phyloP scores from a whole-genome alignment of 2,113 vertebrate genomes.

The Anolis sagrei region DNA sequence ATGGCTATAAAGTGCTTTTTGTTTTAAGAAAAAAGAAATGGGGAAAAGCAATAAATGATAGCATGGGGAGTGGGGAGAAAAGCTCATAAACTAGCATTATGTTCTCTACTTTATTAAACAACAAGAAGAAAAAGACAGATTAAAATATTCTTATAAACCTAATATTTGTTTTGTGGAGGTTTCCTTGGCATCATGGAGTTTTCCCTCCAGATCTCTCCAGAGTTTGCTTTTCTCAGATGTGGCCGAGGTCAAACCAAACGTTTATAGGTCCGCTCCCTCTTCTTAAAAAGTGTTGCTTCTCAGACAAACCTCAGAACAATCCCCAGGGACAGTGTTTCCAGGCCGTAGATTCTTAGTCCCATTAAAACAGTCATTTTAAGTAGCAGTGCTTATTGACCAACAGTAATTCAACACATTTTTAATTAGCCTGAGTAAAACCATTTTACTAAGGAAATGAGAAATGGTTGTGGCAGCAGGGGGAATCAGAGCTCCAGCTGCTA shows the following conservation, averaged over 20 bases:
- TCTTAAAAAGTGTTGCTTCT: slow-evolving; percentile 40
- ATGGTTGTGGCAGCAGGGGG: background rate
- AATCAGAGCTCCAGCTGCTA: background rate
- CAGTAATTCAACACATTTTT: slow-evolving; percentile 15
- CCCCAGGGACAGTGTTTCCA: background rate
- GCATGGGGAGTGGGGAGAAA: background rate
- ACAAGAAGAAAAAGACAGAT: slow-evolving; percentile 40
- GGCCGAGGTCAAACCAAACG: background rate
- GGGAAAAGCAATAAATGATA: slow-evolving; percentile 60
- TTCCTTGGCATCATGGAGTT: slow-evolving; percentile 14
- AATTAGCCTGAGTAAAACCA: background rate
- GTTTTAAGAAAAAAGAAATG: slow-evolving; percentile 47
- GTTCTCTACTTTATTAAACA: slow-evolving; percentile 52
- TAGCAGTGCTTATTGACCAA: slow-evolving; percentile 36
- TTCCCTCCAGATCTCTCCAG: slow-evolving; percentile 2
- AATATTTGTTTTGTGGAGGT: slow-evolving; percentile 44
- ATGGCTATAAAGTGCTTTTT: slow-evolving; percentile 53
- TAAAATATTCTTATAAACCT: slow-evolving; percentile 54
- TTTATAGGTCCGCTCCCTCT: slow-evolving; percentile 27
- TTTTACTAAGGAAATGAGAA: slow-evolving; percentile 12
- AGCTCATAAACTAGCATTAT: slow-evolving; percentile 47
- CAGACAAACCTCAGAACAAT: slow-evolving; percentile 29
- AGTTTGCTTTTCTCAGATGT: slow-evolving; percentile 27
- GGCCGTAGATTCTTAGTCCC: background rate
- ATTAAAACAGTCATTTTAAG: slow-evolving; percentile 17